These are phyloP conservation scores for Chaenogobius annularis DNA, from an alignment of 2,113 vertebrate genomes.

Conservation along the genomic window DNA sequence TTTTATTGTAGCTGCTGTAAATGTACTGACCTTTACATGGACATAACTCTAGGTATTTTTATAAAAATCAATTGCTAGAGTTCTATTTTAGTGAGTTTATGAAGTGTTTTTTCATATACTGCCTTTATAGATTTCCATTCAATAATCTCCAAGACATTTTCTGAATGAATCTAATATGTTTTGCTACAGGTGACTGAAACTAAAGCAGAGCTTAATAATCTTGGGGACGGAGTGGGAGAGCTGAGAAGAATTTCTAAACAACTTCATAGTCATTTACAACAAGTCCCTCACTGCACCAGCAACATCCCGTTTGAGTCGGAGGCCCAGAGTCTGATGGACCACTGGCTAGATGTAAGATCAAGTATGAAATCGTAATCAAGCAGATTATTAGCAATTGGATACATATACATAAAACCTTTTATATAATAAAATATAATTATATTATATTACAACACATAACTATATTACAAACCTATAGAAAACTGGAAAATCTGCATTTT, in stretches of 20 bases:
- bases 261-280: constrained; percentile 85
- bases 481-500: too few relatives aligned
- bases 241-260: constrained; percentile 86
- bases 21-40: too few relatives aligned
- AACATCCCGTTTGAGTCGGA: constrained; percentile 82
- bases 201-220: constrained; percentile 82
- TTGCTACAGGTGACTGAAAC: constrained; percentile 79
- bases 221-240: constrained; percentile 81
- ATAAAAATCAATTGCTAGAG: too few relatives aligned
- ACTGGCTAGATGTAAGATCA: constrained; percentile 88
- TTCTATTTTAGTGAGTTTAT: too few relatives aligned
- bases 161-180: neutral
- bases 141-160: too few relatives aligned
- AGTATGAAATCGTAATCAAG: neutral
- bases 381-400: neutral
- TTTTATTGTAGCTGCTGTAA: neutral
- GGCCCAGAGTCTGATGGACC: constrained; percentile 86
- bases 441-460: too few relatives aligned
- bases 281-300: constrained; percentile 80
- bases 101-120: too few relatives aligned
- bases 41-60: neutral
- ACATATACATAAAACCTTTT: too few relatives aligned
- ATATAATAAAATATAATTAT: too few relatives aligned
- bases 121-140: neutral
- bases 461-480: too few relatives aligned